Conservation (phyloP, 2,888 invertebrate genomes). For the Pseudococcus viburni region DNA sequence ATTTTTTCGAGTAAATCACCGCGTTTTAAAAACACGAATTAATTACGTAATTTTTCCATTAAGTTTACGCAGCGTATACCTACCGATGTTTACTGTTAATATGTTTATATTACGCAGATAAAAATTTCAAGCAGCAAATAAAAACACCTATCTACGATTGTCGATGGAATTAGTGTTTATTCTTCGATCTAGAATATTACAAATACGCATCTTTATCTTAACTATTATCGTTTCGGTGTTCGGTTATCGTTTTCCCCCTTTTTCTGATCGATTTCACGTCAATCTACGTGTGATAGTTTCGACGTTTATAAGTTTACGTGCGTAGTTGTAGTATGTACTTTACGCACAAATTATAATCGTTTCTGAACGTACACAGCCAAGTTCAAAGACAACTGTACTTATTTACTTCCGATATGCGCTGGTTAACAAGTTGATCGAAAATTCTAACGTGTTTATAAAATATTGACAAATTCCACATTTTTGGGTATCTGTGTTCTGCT, state of each 20-base stretch:
- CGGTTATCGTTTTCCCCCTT: neutral
- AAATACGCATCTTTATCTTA: neutral
- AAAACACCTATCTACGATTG: neutral
- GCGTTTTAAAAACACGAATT: neutral
- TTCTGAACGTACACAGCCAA: neutral
- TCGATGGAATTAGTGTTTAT: constrained; percentile 16
- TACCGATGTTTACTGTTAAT: neutral
- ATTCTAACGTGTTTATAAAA: neutral
- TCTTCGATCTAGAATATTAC: neutral
- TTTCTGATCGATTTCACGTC: neutral
- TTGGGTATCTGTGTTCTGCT: no score
- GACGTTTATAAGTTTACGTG: no score
- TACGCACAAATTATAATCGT: neutral
- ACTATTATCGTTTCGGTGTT: neutral
- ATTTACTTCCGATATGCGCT: neutral
- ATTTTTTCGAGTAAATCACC: neutral
- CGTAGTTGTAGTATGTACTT: no score
- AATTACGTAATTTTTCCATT: neutral
- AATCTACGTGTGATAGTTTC: no score
- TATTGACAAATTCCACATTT: neutral
- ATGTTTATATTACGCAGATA: neutral
- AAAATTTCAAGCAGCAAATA: constrained; percentile 17
- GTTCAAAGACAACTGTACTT: neutral
- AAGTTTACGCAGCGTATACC: neutral
- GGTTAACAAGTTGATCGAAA: constrained; percentile 17